Base-by-base conservation (phyloP, 2,888 invertebrate species). In the Cataglyphis rosenhaueri region DNA sequence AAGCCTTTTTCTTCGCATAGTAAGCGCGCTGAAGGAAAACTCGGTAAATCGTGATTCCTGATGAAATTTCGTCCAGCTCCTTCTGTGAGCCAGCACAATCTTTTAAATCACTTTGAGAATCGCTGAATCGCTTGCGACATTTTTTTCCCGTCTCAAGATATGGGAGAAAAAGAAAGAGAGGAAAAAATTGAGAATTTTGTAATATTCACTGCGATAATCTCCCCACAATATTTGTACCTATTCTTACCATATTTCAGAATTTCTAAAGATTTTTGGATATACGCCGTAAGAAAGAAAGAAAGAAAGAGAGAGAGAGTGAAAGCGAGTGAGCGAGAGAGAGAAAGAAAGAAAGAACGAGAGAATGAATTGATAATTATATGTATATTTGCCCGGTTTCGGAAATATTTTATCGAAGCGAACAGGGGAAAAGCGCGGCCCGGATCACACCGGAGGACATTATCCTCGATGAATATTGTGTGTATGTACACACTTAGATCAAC, bases 211-310 rank as follows among this genome's bases (percentile, higher is more conserved):
- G 61, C 70, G 79, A 79, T 79, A 64, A 55, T 79, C 62, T 83
- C 62, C 64, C 61, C 65, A 64, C 83, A 29, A 71, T 59, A 70
- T 70, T 44, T 73, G 12, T 79, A 79, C 29, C 44, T 71, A 29
- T 64, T 48, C 48, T 55, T 71, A 74, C 21, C 35, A 70, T 81
- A 76, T 55, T 35, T 75, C 55, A 76, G 88, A 86, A 88, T 91
- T 91, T 88, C 87, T 88, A 89, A 90, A 91, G 92, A 92, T 92
- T 91, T 91, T 91, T 91, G 90, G 91, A 82, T 87, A 86, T 86
- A 87, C 86, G 87, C 89, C 88, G 44, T 71, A 52, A 57, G 32
- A 68, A 32, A 52, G 44, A 57, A 15, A 44, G 25, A 35, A 35
- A 74, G 32, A 44, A n/a, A 59, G 18, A 73, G 15, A 75, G 35